These are phyloP conservation scores for Ethmia dodecea DNA, from an alignment of 2,888 invertebrate species.

Conservation along the genomic window DNA sequence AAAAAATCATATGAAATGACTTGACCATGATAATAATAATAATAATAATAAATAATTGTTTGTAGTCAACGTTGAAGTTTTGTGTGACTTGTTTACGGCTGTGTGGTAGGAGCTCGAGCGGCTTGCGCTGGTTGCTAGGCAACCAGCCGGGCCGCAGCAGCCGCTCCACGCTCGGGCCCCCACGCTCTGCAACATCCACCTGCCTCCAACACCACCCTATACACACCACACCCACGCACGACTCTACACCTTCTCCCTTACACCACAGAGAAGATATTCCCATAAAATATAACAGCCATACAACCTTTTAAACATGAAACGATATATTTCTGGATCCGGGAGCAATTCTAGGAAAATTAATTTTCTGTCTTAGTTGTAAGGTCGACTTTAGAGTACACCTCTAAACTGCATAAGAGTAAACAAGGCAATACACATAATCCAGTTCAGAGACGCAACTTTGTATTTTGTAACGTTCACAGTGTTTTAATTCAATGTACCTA, in stretches of 20 bases:
- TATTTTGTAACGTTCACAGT: too few species aligned
- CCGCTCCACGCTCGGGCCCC: constrained; percentile 15
- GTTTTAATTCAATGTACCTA: too few species aligned
- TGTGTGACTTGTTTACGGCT: neutral
- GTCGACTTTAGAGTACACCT: constrained; percentile 5
- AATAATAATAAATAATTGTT: too few species aligned
- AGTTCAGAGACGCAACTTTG: constrained; percentile 3
- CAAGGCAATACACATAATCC: constrained; percentile 9
- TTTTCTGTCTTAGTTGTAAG: constrained; percentile 6
- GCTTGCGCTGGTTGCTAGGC: constrained; percentile 23
- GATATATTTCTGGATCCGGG: constrained; percentile 5
- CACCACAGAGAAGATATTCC: neutral
- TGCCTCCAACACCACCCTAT: constrained; percentile 1
- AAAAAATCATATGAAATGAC: too few species aligned
- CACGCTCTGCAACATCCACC: constrained; percentile 14
- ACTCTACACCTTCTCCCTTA: neutral
- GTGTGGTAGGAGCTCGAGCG: constrained; percentile 5
- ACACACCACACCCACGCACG: neutral
- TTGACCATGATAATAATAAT: too few species aligned
- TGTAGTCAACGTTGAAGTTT: too few species aligned
- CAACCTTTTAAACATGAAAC: constrained; percentile 1
- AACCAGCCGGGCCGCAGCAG: constrained; percentile 23
- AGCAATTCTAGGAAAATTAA: constrained; percentile 4
- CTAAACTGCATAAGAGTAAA: constrained; percentile 10
- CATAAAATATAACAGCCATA: neutral